Conservation (phyloP, 2,797 vertebrate genomes). For the Neopelma chrysocephalum region DNA sequence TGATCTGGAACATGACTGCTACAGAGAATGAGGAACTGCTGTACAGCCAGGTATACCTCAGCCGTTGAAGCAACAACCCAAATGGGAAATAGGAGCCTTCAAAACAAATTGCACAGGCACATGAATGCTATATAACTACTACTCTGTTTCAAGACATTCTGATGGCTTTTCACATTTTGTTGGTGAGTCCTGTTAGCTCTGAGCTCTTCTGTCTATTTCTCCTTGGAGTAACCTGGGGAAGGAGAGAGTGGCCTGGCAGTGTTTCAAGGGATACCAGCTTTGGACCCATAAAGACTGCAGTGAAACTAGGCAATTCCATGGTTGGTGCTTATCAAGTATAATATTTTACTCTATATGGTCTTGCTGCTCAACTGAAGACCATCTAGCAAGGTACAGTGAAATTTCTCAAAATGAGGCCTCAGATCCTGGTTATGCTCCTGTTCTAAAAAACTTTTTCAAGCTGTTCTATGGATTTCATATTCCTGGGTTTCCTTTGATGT, state of each 20-base stretch:
- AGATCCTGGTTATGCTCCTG: background rate
- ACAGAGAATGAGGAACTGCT: background rate
- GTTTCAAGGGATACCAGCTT: background rate
- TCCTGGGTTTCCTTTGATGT: conserved; percentile 44
- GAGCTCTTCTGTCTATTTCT: background rate
- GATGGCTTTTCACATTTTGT: background rate
- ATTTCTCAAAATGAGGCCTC: background rate
- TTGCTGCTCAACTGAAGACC: background rate
- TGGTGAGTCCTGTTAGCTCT: background rate
- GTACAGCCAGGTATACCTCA: background rate
- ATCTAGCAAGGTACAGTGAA: background rate
- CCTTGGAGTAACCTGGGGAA: background rate
- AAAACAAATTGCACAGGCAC: background rate
- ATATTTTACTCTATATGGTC: background rate
- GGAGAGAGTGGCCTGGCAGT: background rate
- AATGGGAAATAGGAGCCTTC: background rate
- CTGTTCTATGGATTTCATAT: background rate
- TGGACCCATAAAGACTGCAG: background rate
- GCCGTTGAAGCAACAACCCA: background rate
- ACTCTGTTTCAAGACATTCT: background rate
- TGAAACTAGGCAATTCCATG: background rate
- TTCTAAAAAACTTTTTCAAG: conserved; percentile 30
- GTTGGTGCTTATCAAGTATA: background rate
- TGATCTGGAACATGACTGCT: background rate
- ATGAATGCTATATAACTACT: background rate